Percentiles rank a stretch among this genome's conserved stretches.
phyloP scores from a whole-genome alignment of 1,140 invertebrate species.

The Myzus persicae region DNA sequence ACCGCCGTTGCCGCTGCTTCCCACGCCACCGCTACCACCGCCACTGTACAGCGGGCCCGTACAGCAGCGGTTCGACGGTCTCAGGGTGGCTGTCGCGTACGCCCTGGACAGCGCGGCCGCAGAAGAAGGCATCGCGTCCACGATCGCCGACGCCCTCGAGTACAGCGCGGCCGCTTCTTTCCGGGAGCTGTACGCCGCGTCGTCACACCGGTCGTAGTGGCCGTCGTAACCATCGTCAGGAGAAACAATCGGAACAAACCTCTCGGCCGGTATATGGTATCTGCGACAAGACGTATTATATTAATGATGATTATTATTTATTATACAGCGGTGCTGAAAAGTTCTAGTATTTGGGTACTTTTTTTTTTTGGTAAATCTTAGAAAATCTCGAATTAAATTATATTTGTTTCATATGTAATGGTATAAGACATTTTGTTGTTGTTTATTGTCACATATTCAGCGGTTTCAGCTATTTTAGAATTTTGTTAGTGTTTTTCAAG shows the following conservation, averaged over 20 bases:
- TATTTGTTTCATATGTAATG: background rate
- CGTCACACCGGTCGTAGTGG: conserved; percentile 52
- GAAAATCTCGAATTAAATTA: background rate
- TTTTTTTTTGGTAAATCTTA: background rate
- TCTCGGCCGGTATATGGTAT: conserved; percentile 35
- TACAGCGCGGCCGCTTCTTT: conserved; percentile 21
- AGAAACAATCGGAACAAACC: conserved; percentile 49
- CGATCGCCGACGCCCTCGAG: conserved; percentile 46
- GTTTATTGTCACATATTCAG: too few relatives aligned
- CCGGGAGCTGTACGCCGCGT: conserved; percentile 26
- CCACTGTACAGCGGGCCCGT: conserved; percentile 8
- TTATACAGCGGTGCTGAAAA: background rate
- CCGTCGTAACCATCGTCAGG: conserved; percentile 56
- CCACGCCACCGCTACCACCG: background rate
- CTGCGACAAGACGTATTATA: background rate
- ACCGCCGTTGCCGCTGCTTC: background rate
- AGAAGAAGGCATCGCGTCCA: conserved; percentile 42
- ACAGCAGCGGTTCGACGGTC: conserved; percentile 56
- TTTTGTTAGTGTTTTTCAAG: too few relatives aligned
- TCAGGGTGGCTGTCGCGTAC: conserved; percentile 55
- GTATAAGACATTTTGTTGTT: too few relatives aligned
- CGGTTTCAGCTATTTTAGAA: too few relatives aligned
- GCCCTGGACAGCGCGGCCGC: conserved; percentile 41
- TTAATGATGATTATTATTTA: background rate
- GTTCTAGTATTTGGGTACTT: background rate